Base-by-base conservation (phyloP, 2,888 invertebrate species). In the Troides aeacus region DNA sequence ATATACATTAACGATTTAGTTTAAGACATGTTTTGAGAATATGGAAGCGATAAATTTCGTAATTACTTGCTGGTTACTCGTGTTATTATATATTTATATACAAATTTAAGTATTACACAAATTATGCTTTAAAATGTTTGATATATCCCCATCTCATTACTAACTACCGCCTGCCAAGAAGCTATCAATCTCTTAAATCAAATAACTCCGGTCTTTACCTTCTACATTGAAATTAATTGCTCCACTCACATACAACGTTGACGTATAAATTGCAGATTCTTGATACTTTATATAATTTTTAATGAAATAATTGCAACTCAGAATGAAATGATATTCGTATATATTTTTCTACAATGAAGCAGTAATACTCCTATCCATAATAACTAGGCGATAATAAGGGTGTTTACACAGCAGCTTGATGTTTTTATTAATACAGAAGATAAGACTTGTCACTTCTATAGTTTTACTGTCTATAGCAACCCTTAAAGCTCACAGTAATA, bases 171-270 rank as follows among this genome's bases (percentile, higher is more conserved):
- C 58, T 18, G 60, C 23, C 30, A 36, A 42, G 60, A 53, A 53
- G 36, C 39, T 12, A 39, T 56, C 53, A 21, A 50, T 50, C 56
- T 64, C 42, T 53, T 60, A 69, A 60, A 60, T 68, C 60, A 64
- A 68, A 64, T 69, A 64, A 64, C 59, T 64, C 53, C 6, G 60
- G 56, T 24, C 64, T 64, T 64, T 68, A 63, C 21, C 50, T 59
- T 50, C 24, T 56, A 18, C 59, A 24, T 69, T 42, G 60, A 42
- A 64, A 62, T 61, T 62, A 56, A 66, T 61, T 56, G 61, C 53
- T 15, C 53, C 60, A 42, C 61, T 53, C 39, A 21, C 39, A 53
- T 21, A 21, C 24, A 4, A 36, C 50, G 46, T 61, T 61, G 61
- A 39, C 24, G 62, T 24, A 24, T 23, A 58, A 53, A 53, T 53